Evolutionary conservation across 1,140 invertebrate species (phyloP).

Genomic region (Brachionus koreanus): DNA sequence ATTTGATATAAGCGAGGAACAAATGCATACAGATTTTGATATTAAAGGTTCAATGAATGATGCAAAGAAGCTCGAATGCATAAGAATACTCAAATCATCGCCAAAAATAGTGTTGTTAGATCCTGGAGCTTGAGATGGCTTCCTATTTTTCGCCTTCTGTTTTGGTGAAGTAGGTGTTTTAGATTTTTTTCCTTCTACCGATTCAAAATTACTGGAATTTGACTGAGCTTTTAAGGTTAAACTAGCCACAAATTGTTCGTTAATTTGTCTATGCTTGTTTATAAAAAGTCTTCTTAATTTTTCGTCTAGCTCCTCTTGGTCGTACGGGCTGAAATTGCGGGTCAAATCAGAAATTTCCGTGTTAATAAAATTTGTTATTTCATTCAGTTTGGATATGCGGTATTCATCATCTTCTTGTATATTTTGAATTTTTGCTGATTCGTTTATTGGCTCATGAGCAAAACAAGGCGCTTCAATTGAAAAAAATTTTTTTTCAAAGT

Average conservation of each 20-base stretch:
- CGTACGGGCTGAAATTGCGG: constrained; percentile 1
- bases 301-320: constrained; percentile 38
- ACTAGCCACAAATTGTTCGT: not conserved
- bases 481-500: constrained; percentile 19
- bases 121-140: not conserved
- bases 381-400: not conserved
- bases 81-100: not conserved
- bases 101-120: not conserved
- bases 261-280: not conserved
- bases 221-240: not conserved
- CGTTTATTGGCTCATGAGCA: constrained; percentile 1
- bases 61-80: not conserved
- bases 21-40: constrained; percentile 21
- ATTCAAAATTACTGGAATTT: not conserved
- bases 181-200: constrained; percentile 7
- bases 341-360: constrained; percentile 12
- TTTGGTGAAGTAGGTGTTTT: constrained; percentile 26
- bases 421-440: constrained; percentile 26
- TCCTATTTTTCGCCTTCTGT: not conserved
- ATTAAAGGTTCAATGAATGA: constrained; percentile 21
- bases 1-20: not conserved
- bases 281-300: constrained; percentile 18
- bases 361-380: constrained; percentile 7
- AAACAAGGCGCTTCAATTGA: constrained; percentile 3
- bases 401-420: constrained; percentile 34